phyloP scores from a whole-genome alignment of 1,140 invertebrate genomes.

The Helicoverpa armigera region DNA sequence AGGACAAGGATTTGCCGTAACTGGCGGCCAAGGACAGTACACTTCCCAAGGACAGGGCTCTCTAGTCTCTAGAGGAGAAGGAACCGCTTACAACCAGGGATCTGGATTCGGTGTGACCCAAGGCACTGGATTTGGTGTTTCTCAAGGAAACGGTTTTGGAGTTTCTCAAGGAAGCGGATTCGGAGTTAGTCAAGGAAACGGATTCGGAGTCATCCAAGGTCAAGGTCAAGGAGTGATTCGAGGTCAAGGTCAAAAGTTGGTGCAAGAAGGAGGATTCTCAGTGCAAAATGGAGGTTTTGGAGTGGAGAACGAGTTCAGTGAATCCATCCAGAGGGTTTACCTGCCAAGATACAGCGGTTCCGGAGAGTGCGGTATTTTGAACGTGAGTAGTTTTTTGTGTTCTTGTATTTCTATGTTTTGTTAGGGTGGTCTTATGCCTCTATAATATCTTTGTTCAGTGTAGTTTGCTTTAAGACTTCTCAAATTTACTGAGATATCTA shows the following conservation, averaged over 20 bases:
- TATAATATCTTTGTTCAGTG: no score
- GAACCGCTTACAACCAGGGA: neutral
- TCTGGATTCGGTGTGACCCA: slow-evolving; percentile 16
- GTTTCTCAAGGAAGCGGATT: slow-evolving; percentile 42
- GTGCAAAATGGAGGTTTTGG: slow-evolving; percentile 54
- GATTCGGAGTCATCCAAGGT: slow-evolving; percentile 37
- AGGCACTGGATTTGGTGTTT: slow-evolving; percentile 9
- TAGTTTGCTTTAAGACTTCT: no score
- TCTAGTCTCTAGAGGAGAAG: neutral
- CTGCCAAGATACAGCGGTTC: slow-evolving; percentile 66
- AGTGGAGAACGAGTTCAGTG: slow-evolving; percentile 68
- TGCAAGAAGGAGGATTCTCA: slow-evolving; percentile 55
- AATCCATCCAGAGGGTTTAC: slow-evolving; percentile 70
- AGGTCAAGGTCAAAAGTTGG: slow-evolving; percentile 50
- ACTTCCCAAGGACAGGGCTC: slow-evolving; percentile 37
- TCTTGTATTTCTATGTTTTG: neutral
- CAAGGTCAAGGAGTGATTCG: slow-evolving; percentile 18
- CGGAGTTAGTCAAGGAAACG: slow-evolving; percentile 51
- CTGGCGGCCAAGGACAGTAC: slow-evolving; percentile 23
- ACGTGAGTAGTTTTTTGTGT: slow-evolving; percentile 70
- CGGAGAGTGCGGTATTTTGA: slow-evolving; percentile 74
- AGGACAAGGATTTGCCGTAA: slow-evolving; percentile 8
- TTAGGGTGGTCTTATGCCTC: no score
- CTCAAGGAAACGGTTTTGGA: slow-evolving; percentile 39
- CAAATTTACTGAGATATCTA: no score